Evolutionary conservation across 2,888 invertebrate genomes (phyloP).

Genomic region (Pogonocherus hispidulus): DNA sequence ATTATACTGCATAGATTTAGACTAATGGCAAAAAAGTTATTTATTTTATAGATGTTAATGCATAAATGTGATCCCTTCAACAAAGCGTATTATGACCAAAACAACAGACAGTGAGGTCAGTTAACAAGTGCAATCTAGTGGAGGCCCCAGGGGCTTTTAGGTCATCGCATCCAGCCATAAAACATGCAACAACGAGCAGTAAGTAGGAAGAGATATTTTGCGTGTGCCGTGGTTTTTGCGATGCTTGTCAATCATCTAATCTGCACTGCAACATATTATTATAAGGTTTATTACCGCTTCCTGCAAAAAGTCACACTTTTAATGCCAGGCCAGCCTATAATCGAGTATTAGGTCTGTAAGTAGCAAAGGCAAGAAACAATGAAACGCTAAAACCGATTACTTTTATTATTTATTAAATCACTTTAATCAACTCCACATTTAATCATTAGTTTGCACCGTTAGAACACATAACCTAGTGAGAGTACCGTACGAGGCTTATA

Average conservation of each 20-base stretch:
- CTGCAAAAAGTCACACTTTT: slow-evolving; percentile 7
- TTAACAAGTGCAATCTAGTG: slow-evolving; percentile 53
- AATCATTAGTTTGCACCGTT: not conserved
- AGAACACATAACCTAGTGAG: not conserved
- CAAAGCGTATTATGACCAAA: slow-evolving; percentile 49
- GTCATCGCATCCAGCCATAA: slow-evolving; percentile 48
- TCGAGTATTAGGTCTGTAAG: not conserved
- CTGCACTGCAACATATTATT: slow-evolving; percentile 33
- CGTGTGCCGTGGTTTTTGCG: slow-evolving; percentile 35
- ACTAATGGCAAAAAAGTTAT: slow-evolving; percentile 12
- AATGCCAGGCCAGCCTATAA: not conserved
- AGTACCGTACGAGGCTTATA: not conserved
- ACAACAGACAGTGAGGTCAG: slow-evolving; percentile 51
- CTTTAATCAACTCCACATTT: not conserved
- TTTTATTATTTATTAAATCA: not conserved
- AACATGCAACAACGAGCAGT: slow-evolving; percentile 40
- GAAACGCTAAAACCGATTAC: not conserved
- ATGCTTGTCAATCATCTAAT: slow-evolving; percentile 34
- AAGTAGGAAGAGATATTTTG: slow-evolving; percentile 34
- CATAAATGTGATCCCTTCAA: slow-evolving; percentile 25
- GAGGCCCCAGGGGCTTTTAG: slow-evolving; percentile 43
- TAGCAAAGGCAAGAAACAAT: not conserved
- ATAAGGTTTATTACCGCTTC: slow-evolving; percentile 18
- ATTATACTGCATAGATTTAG: slow-evolving; percentile 5
- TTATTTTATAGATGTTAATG: slow-evolving; percentile 19